phyloP scores from a whole-genome alignment of 37 sponge, comb jelly and placozoan species.

The Lycopodina hypogea region DNA sequence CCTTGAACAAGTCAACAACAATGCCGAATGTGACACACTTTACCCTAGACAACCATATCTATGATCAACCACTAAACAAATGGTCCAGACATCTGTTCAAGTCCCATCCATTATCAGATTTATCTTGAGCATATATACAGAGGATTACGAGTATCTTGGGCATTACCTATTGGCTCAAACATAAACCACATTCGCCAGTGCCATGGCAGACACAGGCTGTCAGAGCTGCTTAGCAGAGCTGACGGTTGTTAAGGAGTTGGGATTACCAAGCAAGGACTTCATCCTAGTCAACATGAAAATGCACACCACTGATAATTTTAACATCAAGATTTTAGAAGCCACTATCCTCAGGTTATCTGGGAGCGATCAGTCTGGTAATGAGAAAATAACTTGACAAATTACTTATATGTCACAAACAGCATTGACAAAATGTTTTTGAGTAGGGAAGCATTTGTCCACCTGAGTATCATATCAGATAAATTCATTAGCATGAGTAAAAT shows the following conservation, averaged over 20 bases:
- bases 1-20: not conserved
- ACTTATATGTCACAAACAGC: slow-evolving; percentile 26
- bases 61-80: slow-evolving; percentile 6
- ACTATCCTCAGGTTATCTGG: slow-evolving; percentile 43
- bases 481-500: slow-evolving; percentile 14
- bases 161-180: slow-evolving; percentile 7
- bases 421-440: slow-evolving; percentile 35
- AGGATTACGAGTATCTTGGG: slow-evolving; percentile 38
- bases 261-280: slow-evolving; percentile 28
- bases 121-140: slow-evolving; percentile 6
- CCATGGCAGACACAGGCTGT: slow-evolving; percentile 53
- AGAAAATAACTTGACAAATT: slow-evolving; percentile 24
- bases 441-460: slow-evolving; percentile 34
- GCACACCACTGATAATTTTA: slow-evolving; percentile 36
- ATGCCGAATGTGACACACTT: not conserved
- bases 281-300: slow-evolving; percentile 41
- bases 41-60: too few relatives aligned
- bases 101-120: slow-evolving; percentile 25
- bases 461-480: slow-evolving; percentile 25
- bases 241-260: slow-evolving; percentile 27
- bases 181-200: slow-evolving; percentile 21
- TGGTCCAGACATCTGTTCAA: slow-evolving; percentile 27
- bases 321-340: slow-evolving; percentile 36
- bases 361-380: not conserved
- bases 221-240: slow-evolving; percentile 40